Conservation (phyloP, 37 sponge, comb jelly and placozoan species). For the Beroe ovata region DNA sequence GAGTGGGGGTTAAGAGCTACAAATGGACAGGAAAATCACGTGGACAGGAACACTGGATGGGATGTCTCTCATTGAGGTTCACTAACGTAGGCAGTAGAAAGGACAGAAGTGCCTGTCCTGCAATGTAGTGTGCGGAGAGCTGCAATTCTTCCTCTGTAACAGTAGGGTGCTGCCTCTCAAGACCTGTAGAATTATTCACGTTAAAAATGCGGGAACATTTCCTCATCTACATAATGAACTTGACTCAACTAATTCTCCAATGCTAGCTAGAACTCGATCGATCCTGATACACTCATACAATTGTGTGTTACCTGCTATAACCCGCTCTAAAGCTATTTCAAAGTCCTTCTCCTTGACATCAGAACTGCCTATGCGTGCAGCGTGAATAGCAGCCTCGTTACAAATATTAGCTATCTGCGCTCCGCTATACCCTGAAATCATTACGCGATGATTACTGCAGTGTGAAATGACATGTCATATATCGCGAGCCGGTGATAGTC, state of each 20-base stretch:
- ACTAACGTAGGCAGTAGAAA: conserved; percentile 26
- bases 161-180: not conserved
- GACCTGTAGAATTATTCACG: not conserved
- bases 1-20: too few species aligned
- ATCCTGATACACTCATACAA: too few species aligned
- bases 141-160: conserved; percentile 16
- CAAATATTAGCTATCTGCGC: conserved; percentile 50
- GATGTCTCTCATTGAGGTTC: too few species aligned
- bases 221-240: not conserved
- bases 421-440: conserved; percentile 30
- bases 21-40: too few species aligned
- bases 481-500: too few species aligned
- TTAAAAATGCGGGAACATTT: not conserved
- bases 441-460: too few species aligned
- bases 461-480: too few species aligned
- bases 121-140: conserved; percentile 24
- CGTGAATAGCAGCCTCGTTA: conserved; percentile 54
- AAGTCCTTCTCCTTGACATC: not conserved
- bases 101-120: conserved; percentile 1
- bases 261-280: too few species aligned
- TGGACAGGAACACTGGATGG: too few species aligned
- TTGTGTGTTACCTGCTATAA: conserved; percentile 55
- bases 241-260: not conserved
- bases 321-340: conserved; percentile 27
- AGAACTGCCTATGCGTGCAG: not conserved